Base-by-base conservation (phyloP, 2,113 vertebrate species). In the Hassar affinis region DNA sequence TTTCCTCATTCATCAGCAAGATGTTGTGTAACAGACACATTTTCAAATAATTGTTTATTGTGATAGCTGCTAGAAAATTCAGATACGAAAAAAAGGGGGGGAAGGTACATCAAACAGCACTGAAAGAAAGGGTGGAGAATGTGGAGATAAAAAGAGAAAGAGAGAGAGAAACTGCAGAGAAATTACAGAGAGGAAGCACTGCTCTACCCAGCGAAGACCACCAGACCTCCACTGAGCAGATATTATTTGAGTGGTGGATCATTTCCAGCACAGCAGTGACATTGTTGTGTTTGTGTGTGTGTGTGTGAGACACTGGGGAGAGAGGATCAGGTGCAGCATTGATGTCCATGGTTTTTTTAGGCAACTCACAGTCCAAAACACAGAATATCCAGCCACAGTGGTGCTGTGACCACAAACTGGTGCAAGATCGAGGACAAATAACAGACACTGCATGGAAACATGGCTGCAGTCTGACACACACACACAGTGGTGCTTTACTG, bases 381-480 rank as follows among this genome's bases (percentile, higher is more conserved):
- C n/a, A 6, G 8, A n/a, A 72, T 47, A 72, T 49, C 25, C 42
- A 72, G 69, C 38, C 69, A 49, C n/a, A 72, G 42, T 8, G 5
- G 22, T 47, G 42, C 69, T 72, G 69, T 47, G 69, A 72, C 38
- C 69, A 72, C 42, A 72, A 47, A 72, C 69, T 9, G 12, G 42
- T 25, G 49, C 42, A 25, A 22, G 38, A 45, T 4, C 8, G 64
- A 38, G 20, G 38, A 71, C 0, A 25, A 72, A 49, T 14, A 49
- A 49, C 22, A 49, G 69, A 15, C 25, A 47, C 69, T 3, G 42
- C 6, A 27, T n/a, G 38, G n/a, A 47, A n/a, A n/a, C 22, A n/a
- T 71, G 38, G 68, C 68, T 69, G 66, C 18, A 22, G 66, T 9
- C 20, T 71, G 38, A 71, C 64, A 68, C 64, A 68, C 64, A 64